A percentile compares a stretch with the other conserved stretches of the same genome.
Evolutionary conservation across 2,797 vertebrate genomes (phyloP).

Genomic region (Falco concolor): DNA sequence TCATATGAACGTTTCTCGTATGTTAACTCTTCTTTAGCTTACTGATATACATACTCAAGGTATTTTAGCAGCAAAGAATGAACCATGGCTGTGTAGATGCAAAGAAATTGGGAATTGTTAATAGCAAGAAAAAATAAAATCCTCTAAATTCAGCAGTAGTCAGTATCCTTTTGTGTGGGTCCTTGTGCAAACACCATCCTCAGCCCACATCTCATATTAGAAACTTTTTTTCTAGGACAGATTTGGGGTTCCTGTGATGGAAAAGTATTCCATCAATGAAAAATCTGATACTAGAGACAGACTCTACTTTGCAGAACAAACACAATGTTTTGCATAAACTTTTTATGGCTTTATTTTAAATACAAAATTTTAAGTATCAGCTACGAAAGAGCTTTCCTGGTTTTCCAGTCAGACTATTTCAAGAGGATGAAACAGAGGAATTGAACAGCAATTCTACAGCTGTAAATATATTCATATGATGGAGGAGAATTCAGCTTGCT

Average conservation of each 20-base stretch:
- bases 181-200: neutral
- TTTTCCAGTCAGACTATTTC: neutral
- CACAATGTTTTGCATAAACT: neutral
- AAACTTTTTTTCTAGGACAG: neutral
- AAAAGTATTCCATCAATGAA: neutral
- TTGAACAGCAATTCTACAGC: neutral
- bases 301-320: neutral
- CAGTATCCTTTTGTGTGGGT: neutral
- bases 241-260: neutral
- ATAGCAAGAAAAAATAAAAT: neutral
- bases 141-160: neutral
- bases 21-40: neutral
- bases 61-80: neutral
- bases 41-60: neutral
- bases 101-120: neutral
- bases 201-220: neutral
- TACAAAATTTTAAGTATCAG: neutral
- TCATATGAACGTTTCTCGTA: neutral
- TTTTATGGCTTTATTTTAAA: neutral
- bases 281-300: neutral
- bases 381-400: neutral
- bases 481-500: neutral
- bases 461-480: neutral
- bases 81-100: rapidly evolving
- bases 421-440: neutral